These are phyloP conservation scores for Burhinus oedicnemus DNA, from an alignment of 2,113 vertebrate genomes.

Conservation along the genomic window DNA sequence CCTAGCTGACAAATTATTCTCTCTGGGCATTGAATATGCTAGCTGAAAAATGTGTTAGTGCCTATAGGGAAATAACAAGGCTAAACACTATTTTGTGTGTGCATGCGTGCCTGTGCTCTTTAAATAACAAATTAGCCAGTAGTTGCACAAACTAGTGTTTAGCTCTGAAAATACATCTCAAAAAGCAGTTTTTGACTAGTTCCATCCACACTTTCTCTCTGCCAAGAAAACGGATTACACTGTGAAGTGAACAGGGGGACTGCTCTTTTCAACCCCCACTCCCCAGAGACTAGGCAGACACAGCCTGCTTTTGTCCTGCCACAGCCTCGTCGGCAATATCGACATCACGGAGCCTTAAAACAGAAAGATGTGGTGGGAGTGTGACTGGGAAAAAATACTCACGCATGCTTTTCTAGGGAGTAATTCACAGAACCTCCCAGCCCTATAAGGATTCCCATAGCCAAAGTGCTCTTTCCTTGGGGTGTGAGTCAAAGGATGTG, in stretches of 20 bases:
- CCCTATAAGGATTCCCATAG: neutral
- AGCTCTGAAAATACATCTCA: neutral
- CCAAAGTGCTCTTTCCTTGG: neutral
- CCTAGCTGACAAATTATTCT: slow-evolving; percentile 42
- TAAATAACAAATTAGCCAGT: slow-evolving; percentile 4
- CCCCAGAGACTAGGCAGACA: neutral
- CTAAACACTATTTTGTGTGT: neutral
- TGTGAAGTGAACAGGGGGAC: neutral
- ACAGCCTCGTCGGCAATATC: neutral
- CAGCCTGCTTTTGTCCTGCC: neutral
- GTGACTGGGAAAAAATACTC: neutral
- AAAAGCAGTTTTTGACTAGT: neutral
- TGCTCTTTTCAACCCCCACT: slow-evolving; percentile 4
- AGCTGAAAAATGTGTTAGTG: slow-evolving; percentile 32
- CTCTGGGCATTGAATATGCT: slow-evolving; percentile 8
- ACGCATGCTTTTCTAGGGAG: neutral
- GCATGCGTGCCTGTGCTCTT: neutral
- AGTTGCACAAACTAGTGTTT: neutral
- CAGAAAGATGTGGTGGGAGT: neutral
- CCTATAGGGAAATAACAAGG: slow-evolving; percentile 39
- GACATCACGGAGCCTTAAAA: neutral
- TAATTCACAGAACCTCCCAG: slow-evolving; percentile 9
- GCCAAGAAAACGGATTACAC: slow-evolving; percentile 4
- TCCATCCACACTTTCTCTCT: neutral
- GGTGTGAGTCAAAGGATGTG: neutral